Evolutionary conservation across 30 jellyfish, hydroid and myxozoan genomes (phyloP).

Genomic region (Aurelia sp.): DNA sequence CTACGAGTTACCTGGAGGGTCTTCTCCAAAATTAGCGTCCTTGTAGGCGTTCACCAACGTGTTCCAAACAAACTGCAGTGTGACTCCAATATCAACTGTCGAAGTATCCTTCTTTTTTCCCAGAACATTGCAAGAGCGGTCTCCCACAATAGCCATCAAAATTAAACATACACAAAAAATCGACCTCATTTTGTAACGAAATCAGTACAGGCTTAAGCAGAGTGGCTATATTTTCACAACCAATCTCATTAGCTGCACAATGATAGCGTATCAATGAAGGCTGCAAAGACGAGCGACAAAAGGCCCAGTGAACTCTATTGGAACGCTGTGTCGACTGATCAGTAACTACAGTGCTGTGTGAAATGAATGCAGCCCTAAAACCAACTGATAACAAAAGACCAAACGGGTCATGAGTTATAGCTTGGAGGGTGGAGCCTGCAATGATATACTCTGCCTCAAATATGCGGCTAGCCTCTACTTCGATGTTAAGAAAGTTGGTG

Average conservation of each 20-base stretch:
- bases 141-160: neutral
- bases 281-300: no score
- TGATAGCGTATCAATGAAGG: no score
- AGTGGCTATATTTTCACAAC: no score
- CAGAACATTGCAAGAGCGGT: neutral
- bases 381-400: no score
- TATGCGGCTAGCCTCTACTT: constrained; percentile 53
- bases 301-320: no score
- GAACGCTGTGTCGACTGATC: constrained; percentile 13
- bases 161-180: neutral
- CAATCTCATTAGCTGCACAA: no score
- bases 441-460: constrained; percentile 61
- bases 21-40: constrained; percentile 38
- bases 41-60: constrained; percentile 47
- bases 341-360: neutral
- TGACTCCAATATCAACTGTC: constrained; percentile 26
- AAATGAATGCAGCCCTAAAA: neutral
- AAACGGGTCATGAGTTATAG: constrained; percentile 41
- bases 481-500: constrained; percentile 11
- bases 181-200: no score
- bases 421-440: constrained; percentile 69
- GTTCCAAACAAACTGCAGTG: constrained; percentile 56
- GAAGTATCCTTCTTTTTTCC: neutral
- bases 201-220: no score
- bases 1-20: constrained; percentile 61